These are phyloP conservation scores for Brienomyrus brachyistius DNA, from an alignment of 2,113 vertebrate species.

Conservation along the genomic window DNA sequence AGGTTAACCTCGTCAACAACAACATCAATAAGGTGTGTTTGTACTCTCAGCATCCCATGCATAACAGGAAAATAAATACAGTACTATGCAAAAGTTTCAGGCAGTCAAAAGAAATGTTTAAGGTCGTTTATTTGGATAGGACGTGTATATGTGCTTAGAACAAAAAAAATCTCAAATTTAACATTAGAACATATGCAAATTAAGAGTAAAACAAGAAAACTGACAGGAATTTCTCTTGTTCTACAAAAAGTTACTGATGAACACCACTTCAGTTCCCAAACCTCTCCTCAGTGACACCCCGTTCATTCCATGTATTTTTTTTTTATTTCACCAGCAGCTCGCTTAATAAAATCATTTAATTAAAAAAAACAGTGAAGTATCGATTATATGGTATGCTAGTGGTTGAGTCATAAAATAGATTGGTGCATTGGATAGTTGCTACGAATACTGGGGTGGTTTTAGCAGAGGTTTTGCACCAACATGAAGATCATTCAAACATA, in stretches of 20 bases:
- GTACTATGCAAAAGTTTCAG: neutral
- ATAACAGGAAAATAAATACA: neutral
- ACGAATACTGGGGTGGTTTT: neutral
- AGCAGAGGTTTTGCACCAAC: neutral
- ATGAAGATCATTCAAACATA: neutral
- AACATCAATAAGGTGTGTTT: slow-evolving; percentile 85
- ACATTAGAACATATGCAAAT: no score
- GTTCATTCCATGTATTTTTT: neutral
- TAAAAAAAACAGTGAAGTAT: neutral
- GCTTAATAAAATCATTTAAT: neutral
- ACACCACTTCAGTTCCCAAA: neutral
- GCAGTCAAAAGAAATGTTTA: neutral
- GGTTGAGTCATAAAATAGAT: neutral
- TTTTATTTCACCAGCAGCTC: neutral
- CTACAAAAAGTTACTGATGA: neutral
- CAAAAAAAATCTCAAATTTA: no score
- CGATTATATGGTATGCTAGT: neutral
- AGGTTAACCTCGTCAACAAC: slow-evolving; percentile 88
- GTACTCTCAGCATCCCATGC: accelerated
- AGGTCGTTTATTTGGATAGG: neutral
- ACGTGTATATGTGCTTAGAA: neutral
- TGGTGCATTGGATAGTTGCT: neutral
- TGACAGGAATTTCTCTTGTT: no score
- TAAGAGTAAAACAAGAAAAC: no score
- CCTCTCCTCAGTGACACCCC: no score